Evolutionary conservation across 2,888 invertebrate genomes (phyloP).

Genomic region (Philopedon plagiatum): DNA sequence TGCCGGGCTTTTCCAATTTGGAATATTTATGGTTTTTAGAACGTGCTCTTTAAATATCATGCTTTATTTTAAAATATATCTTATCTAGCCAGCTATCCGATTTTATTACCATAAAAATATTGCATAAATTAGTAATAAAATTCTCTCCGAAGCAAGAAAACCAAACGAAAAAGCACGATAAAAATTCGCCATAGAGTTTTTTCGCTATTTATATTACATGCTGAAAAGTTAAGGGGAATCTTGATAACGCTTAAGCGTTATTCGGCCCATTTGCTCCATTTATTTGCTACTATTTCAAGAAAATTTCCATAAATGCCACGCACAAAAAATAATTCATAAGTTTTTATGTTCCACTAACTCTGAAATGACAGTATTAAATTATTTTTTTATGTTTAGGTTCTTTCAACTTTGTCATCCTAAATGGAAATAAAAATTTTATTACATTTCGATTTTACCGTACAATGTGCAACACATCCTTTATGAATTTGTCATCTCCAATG

Average conservation of each 20-base stretch:
- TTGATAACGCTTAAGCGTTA: conserved; percentile 54
- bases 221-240: conserved; percentile 48
- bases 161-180: conserved; percentile 39
- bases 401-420: not conserved
- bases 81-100: conserved; percentile 35
- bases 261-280: conserved; percentile 63
- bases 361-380: conserved; percentile 13
- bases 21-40: not conserved
- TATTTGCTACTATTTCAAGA: conserved; percentile 60
- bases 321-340: conserved; percentile 55
- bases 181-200: conserved; percentile 40
- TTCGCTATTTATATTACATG: conserved; percentile 46
- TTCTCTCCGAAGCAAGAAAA: conserved; percentile 32
- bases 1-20: not conserved
- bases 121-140: conserved; percentile 47
- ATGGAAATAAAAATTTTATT: not conserved
- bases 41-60: not conserved
- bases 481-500: too few species aligned
- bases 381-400: conserved; percentile 6
- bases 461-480: too few species aligned
- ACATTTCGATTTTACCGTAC: not conserved
- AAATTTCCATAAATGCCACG: conserved; percentile 62
- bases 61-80: conserved; percentile 29
- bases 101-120: conserved; percentile 39
- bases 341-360: conserved; percentile 18